These are phyloP conservation scores for Nomada ruficornis DNA, from an alignment of 2,888 invertebrate species.

Conservation along the genomic window DNA sequence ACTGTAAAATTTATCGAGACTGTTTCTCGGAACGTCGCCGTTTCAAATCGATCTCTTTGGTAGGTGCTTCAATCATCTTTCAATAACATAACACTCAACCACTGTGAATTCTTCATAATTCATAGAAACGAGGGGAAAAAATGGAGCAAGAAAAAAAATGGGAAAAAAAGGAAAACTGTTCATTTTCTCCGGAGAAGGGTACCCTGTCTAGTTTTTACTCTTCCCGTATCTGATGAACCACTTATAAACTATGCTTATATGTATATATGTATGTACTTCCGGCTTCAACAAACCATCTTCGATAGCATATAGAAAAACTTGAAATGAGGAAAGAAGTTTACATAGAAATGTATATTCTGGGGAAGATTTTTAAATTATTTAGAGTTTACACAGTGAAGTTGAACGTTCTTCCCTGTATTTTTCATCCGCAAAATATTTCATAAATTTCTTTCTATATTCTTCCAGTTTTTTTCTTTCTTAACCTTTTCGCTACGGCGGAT, in stretches of 20 bases:
- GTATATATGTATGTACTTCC: neutral
- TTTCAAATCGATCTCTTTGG: neutral
- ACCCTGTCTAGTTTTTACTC: constrained; percentile 50
- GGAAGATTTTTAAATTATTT: neutral
- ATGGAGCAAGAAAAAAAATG: neutral
- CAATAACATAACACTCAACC: neutral
- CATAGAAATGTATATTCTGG: no score
- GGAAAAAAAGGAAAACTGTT: neutral
- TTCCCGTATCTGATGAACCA: constrained; percentile 39
- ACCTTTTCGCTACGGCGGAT: no score
- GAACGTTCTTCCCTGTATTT: neutral
- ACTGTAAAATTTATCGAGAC: constrained; percentile 3
- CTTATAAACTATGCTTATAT: neutral
- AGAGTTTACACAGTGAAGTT: neutral
- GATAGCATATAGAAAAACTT: neutral
- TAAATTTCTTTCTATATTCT: neutral
- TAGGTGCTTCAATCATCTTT: neutral
- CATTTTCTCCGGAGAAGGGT: constrained; percentile 48
- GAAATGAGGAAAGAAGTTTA: neutral
- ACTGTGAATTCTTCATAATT: neutral
- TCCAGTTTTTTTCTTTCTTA: neutral
- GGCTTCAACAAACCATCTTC: neutral
- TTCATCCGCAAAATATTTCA: neutral
- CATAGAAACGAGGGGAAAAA: neutral
- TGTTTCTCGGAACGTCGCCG: neutral